phyloP scores from a whole-genome alignment of 2,888 invertebrate species.

The Brachyopa scutellaris region DNA sequence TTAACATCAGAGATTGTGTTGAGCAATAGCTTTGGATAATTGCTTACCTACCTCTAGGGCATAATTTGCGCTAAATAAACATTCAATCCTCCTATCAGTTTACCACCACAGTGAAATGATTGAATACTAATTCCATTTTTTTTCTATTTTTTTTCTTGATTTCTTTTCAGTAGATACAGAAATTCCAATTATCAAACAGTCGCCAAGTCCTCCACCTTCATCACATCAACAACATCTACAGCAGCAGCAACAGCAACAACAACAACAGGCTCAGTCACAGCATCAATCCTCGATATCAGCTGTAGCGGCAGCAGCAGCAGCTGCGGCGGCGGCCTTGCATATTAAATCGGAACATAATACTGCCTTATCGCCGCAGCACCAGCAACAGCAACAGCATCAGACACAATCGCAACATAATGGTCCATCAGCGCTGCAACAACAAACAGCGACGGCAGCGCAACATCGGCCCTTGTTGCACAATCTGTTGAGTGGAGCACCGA shows the following conservation, averaged over 20 bases:
- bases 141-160: slow-evolving; percentile 55
- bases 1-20: slow-evolving; percentile 41
- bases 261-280: slow-evolving; percentile 74
- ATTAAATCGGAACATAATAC: slow-evolving; percentile 80
- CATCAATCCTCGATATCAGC: slow-evolving; percentile 74
- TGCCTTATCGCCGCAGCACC: slow-evolving; percentile 77
- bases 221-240: slow-evolving; percentile 77
- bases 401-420: slow-evolving; percentile 69
- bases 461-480: slow-evolving; percentile 82
- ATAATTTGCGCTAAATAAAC: slow-evolving; percentile 48
- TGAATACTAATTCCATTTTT: slow-evolving; percentile 23
- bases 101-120: not conserved
- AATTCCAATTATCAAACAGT: slow-evolving; percentile 82
- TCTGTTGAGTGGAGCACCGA: slow-evolving; percentile 81
- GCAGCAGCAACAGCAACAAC: slow-evolving; percentile 77
- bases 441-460: slow-evolving; percentile 78
- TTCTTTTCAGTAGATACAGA: slow-evolving; percentile 80
- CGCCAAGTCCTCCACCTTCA: slow-evolving; percentile 81
- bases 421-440: slow-evolving; percentile 76
- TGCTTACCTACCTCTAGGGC: slow-evolving; percentile 57
- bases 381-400: slow-evolving; percentile 75
- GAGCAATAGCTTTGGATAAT: slow-evolving; percentile 41
- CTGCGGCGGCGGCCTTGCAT: slow-evolving; percentile 78
- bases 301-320: slow-evolving; percentile 69
- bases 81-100: not conserved